Evolutionary conservation across 1,140 invertebrate genomes (phyloP), one percentile per base, ranked within the genome.

Genomic region (Lycorma delicatula): DNA sequence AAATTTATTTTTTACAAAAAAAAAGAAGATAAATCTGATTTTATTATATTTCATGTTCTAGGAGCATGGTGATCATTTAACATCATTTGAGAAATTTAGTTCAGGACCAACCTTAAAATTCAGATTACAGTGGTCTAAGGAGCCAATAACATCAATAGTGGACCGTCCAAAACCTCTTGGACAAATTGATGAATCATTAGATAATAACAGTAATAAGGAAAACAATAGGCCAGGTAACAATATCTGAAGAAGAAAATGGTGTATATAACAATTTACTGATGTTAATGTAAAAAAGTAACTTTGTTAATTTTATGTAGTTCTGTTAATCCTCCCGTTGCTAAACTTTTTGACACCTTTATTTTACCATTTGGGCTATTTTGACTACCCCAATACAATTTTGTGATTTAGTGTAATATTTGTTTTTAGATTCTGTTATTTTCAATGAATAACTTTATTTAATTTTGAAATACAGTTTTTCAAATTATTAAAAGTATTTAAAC

Each of bases 31-130:
- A n/a, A n/a, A n/a, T n/a, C n/a, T n/a, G n/a, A n/a, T n/a, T n/a
- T n/a, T n/a, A n/a, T n/a, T n/a, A n/a, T n/a, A n/a, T n/a, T n/a
- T 44, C 16, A 22, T 18, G 16, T 55, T 9, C 27, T 31, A 57
- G 47, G 55, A 49, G 6, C 29, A 49, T 25, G 29, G 41, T 22
- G 55, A 57, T 36, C 54, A 54, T 16, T 49, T 56, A n/a, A 20
- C 31, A 22, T 41, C 48, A 31, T 61, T 59, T 58, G 52, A 64
- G 41, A 54, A 63, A n/a, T 62, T 60, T 11, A 47, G 28, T 11
- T 55, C 85, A 60, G 79, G 82, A 63, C 88, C 91, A 1, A 85
- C 85, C 47, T 73, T 95, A 5, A 93, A 93, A 72, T 86, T 94
- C 66, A 81, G 85, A 65, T 71, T 95, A 36, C 81, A 80, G 62